Conservation (phyloP, 2,797 vertebrate genomes). For the Hybognathus amarus region DNA sequence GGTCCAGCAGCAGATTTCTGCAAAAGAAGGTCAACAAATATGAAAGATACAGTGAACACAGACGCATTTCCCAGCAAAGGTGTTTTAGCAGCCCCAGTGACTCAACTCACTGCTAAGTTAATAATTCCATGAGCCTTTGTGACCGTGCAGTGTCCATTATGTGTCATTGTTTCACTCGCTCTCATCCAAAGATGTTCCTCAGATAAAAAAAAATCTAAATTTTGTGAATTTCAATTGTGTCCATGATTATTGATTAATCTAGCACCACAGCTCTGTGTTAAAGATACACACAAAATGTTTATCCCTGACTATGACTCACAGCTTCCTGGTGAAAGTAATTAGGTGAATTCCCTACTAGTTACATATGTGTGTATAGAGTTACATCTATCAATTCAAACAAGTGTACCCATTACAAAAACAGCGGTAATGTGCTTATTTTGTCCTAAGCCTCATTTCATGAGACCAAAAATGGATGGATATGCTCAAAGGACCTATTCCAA, state of each 20-base stretch:
- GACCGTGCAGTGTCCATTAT: not conserved
- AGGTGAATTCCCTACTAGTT: slow-evolving; percentile 38
- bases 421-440: slow-evolving; percentile 40
- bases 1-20: slow-evolving; percentile 71
- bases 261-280: not conserved
- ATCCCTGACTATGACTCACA: not conserved
- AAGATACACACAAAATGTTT: not conserved
- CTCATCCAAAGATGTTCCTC: not conserved
- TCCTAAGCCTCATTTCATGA: slow-evolving; percentile 2
- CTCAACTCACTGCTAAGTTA: not conserved
- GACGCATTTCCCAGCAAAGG: not conserved
- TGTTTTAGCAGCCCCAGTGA: not conserved
- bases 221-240: not conserved
- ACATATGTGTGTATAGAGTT: slow-evolving; percentile 34
- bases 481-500: not conserved
- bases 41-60: not conserved
- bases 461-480: not conserved
- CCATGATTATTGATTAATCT: not conserved
- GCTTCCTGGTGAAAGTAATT: not conserved
- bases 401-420: slow-evolving; percentile 59
- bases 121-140: not conserved
- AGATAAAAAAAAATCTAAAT: not conserved
- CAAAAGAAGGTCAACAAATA: slow-evolving; percentile 20
- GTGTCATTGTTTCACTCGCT: not conserved
- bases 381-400: slow-evolving; percentile 48